Conservation (phyloP, 2,888 invertebrate genomes). For the Panorpa germanica region DNA sequence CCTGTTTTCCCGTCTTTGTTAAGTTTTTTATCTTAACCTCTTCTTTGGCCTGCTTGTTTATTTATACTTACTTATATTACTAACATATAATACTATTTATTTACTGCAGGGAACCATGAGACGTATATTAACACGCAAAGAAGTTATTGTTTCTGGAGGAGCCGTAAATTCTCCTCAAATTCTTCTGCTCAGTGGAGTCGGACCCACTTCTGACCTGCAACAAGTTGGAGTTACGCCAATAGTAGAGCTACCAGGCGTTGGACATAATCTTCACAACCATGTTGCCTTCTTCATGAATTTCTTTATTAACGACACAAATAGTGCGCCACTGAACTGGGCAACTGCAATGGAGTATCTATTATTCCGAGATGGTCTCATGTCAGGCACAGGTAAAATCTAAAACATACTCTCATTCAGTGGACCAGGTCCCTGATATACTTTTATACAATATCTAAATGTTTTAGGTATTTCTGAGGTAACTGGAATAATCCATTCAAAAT, state of each 20-base stretch:
- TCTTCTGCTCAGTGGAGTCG: slow-evolving; percentile 76
- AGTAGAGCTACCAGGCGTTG: slow-evolving; percentile 52
- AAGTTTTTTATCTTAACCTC: too few species aligned
- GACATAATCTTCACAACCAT: slow-evolving; percentile 63
- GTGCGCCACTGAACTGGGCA: slow-evolving; percentile 75
- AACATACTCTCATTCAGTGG: slow-evolving; percentile 9
- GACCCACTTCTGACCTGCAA: slow-evolving; percentile 50
- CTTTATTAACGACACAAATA: slow-evolving; percentile 67
- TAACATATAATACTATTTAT: too few species aligned
- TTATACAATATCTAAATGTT: slow-evolving; percentile 11
- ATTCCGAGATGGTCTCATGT: slow-evolving; percentile 77
- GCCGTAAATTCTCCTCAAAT: slow-evolving; percentile 90
- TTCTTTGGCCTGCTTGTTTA: too few species aligned
- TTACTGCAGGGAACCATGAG: slow-evolving; percentile 29
- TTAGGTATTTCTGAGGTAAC: slow-evolving; percentile 68
- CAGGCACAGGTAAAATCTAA: slow-evolving; percentile 69
- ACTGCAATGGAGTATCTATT: slow-evolving; percentile 81
- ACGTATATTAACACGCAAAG: slow-evolving; percentile 55
- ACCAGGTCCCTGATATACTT: slow-evolving; percentile 2
- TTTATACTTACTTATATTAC: too few species aligned
- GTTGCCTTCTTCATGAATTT: slow-evolving; percentile 65
- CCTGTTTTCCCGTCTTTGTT: too few species aligned
- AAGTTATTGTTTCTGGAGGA: slow-evolving; percentile 59
- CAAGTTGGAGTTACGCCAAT: slow-evolving; percentile 38
- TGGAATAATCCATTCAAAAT: slow-evolving; percentile 63